Base-by-base conservation (phyloP, 2,113 vertebrate species). In the Orthonyx spaldingii region DNA sequence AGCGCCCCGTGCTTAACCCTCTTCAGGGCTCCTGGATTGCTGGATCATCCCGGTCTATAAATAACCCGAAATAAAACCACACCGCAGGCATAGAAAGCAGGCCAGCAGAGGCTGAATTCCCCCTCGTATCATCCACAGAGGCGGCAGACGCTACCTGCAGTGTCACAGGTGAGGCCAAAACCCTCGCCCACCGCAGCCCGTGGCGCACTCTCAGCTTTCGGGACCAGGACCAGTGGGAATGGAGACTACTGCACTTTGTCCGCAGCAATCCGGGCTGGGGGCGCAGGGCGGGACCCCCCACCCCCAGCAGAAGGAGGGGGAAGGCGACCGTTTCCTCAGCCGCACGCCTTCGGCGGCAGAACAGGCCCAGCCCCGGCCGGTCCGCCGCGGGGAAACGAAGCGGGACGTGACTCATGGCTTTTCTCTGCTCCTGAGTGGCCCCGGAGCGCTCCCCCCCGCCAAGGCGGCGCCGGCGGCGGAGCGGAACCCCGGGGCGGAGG, bases 211-310 rank as follows among this genome's bases (percentile, higher is more conserved):
- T n/a, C 69, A 16, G 22, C 30, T 16, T 30, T 23, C 2, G 6
- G 28, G 30, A 27, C 19, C 42, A 15, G 6, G 17, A 19, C 19
- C 10, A 3, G 8, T 1, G 23, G 7, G 12, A n/a, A 12, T 13
- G 7, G 11, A 47, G 7, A 30, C 13, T 2, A 2, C 19, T 1
- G 20, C 44, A 5, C 39, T 21, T 5, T 1, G 17, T 1, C 30
- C 17, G 7, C 32, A 35, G 59, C 86, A 23, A 18, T 0, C 5
- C 15, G 4, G 21, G 44, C 28, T 23, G 30, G 11, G 46, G 52
- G 3, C 16, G 16, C 5, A 1, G 11, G 33, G 4, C 56, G 7
- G 16, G 12, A n/a, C 3, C 18, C 7, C 7, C 24, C 18, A 18
- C 24, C 20, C 8, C 44, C 35, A 3, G 13, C 35, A 19, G 4